Base-by-base conservation (phyloP, 2,888 invertebrate species). In the Amphiduros pacificus region DNA sequence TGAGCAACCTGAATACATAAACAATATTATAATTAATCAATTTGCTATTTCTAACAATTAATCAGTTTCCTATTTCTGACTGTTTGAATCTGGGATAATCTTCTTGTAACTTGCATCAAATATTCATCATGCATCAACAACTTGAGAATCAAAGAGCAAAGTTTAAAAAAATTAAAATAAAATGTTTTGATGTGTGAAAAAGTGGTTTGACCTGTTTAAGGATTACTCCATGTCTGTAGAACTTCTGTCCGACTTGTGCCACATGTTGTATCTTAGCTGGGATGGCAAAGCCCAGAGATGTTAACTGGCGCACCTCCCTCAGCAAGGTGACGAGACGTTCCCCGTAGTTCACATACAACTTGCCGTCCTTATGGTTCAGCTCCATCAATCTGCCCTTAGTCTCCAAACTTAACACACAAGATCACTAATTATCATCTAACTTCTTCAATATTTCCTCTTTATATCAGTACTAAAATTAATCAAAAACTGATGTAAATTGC, bases 151-250 rank as follows among this genome's bases (percentile, higher is more conserved):
- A 36, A 36, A 14, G 14, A 11, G 36, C 14, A 36, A 36, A 36
- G 9, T 36, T 36, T 36, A 36, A 36, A 11, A 11, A 36, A 11
- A 9, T 36, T 11, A 36, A 11, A 9, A 36, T 36, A n/a, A n/a
- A n/a, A n/a, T n/a, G n/a, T n/a, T n/a, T n/a, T n/a, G n/a, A n/a
- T n/a, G n/a, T n/a, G n/a, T n/a, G n/a, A n/a, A n/a, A n/a, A n/a
- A n/a, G n/a, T n/a, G n/a, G n/a, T n/a, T 17, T 27, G 74, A 90
- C 93, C 87, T 96, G 95, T 78, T 96, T 94, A 59, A 98, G 84
- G 2, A 91, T 88, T 55, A 93, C 88, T 0, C 96, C 97, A 74
- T 93, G 90, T 54, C 87, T 87, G 81, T 93, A 88, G 77, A 92
- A 92, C 73, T 89, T 88, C 71, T 90, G 87, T 0, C 92, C 92